Conservation (phyloP, 2,888 invertebrate genomes). For the Laothoe populi region DNA sequence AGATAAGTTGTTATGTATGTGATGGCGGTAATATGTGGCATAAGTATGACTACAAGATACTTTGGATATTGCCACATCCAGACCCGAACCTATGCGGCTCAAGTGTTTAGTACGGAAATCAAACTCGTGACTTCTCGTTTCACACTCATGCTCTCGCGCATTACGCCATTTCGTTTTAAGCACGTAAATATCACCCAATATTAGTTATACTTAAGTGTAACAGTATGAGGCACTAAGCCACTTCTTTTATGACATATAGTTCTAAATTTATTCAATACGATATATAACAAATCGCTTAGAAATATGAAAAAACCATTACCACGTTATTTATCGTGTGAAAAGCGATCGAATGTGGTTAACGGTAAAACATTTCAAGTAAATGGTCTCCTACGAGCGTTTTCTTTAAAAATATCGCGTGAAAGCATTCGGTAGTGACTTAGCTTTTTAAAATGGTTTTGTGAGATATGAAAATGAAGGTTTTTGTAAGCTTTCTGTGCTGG, state of each 20-base stretch:
- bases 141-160: no score
- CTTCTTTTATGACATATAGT: background rate
- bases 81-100: no score
- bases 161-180: no score
- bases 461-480: constrained; percentile 23
- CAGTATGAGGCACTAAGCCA: background rate
- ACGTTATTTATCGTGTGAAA: constrained; percentile 33
- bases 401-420: constrained; percentile 64
- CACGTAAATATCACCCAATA: no score
- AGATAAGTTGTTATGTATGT: no score
- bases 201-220: no score
- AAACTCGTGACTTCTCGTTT: no score
- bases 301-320: constrained; percentile 25
- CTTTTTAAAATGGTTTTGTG: constrained; percentile 54
- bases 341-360: constrained; percentile 44
- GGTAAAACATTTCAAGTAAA: constrained; percentile 52
- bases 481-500: constrained; percentile 38
- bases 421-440: constrained; percentile 54
- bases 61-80: no score
- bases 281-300: background rate
- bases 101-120: no score
- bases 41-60: no score
- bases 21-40: no score
- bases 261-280: background rate
- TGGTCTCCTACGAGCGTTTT: constrained; percentile 49